These are phyloP conservation scores for Himalopsyche phryganea DNA, from an alignment of 1,140 invertebrate genomes.

Conservation along the genomic window DNA sequence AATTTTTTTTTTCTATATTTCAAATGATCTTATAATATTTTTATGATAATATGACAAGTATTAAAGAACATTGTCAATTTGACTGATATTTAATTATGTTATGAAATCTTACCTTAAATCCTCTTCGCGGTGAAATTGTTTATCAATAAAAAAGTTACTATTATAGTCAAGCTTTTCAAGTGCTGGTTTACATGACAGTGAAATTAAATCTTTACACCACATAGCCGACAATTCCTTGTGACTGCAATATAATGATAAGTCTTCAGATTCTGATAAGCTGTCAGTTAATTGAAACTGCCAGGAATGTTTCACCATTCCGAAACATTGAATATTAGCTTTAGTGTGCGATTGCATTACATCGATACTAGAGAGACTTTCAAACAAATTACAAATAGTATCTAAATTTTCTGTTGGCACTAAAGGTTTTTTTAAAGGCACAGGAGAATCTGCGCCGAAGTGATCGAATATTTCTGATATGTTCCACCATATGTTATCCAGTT, in stretches of 20 bases:
- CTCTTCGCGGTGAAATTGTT: neutral
- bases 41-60: no score
- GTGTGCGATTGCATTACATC: slow-evolving; percentile 36
- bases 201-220: slow-evolving; percentile 24
- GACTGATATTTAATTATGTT: no score
- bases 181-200: neutral
- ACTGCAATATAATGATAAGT: slow-evolving; percentile 37
- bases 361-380: slow-evolving; percentile 40
- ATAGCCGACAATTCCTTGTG: slow-evolving; percentile 32
- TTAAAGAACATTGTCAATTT: no score
- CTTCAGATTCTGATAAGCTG: slow-evolving; percentile 43
- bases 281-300: slow-evolving; percentile 38
- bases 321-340: slow-evolving; percentile 15
- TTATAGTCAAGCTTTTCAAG: slow-evolving; percentile 22
- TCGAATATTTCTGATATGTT: slow-evolving; percentile 15
- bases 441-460: neutral
- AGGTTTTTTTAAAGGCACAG: no score
- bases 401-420: slow-evolving; percentile 27
- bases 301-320: slow-evolving; percentile 35
- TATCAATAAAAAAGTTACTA: slow-evolving; percentile 9
- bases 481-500: slow-evolving; percentile 10
- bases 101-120: slow-evolving; percentile 15
- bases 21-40: no score
- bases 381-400: slow-evolving; percentile 35
- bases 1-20: no score